Evolutionary conservation across 2,797 vertebrate species (phyloP).

Genomic region (Hypotaenidia okinawae): DNA sequence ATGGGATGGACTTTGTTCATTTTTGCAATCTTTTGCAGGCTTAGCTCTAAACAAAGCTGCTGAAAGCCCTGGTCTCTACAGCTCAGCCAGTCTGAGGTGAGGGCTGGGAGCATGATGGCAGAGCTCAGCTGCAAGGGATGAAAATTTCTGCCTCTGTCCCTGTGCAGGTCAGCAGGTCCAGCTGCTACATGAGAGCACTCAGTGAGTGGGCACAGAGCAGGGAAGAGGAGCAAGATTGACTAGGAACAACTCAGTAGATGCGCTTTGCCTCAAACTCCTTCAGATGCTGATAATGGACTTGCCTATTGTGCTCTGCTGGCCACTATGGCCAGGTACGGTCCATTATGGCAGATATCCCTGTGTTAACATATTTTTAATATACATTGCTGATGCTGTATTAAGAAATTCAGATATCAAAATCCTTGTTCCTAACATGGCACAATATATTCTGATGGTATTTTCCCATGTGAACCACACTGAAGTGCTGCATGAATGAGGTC

Average conservation of each 20-base stretch:
- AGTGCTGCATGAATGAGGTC: not conserved
- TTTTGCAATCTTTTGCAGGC: not conserved
- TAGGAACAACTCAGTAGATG: not conserved
- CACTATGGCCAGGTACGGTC: not conserved
- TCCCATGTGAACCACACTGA: not conserved
- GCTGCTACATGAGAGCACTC: not conserved
- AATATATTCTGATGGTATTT: not conserved
- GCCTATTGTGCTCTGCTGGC: not conserved
- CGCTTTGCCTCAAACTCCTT: not conserved
- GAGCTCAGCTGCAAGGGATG: not conserved
- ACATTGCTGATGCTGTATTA: not conserved
- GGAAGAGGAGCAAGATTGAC: not conserved
- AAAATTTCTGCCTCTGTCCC: not conserved
- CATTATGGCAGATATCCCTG: not conserved
- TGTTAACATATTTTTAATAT: not conserved
- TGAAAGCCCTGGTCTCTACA: not conserved
- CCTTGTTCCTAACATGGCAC: not conserved
- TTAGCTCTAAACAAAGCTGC: not conserved
- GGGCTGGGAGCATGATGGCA: not conserved
- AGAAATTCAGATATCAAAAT: not conserved
- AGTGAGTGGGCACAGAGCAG: not conserved
- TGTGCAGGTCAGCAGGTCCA: rapidly evolving
- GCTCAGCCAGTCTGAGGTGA: not conserved
- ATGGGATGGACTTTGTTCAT: not conserved
- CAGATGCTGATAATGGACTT: not conserved